Percentiles rank a stretch among this genome's conserved stretches.
Evolutionary conservation across 2,797 vertebrate genomes (phyloP).

Genomic region (Eutrigla gurnardus): DNA sequence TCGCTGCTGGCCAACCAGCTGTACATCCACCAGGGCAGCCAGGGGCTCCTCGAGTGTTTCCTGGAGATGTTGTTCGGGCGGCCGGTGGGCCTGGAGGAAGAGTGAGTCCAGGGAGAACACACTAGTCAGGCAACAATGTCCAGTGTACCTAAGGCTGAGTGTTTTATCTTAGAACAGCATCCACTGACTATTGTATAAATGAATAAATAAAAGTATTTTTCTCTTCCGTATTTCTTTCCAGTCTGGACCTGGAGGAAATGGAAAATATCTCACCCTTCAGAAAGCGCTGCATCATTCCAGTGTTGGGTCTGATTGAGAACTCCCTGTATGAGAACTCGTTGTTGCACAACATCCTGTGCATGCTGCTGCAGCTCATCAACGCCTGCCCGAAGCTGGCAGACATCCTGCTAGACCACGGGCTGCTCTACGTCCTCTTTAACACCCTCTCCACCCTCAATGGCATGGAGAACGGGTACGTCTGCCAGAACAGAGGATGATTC

Average conservation of each 20-base stretch:
- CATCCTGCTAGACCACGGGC: conserved; percentile 95
- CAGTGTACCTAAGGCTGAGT: not conserved
- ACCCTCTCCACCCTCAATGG: conserved; percentile 95
- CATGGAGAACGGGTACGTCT: conserved; percentile 93
- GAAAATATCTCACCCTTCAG: conserved; percentile 92
- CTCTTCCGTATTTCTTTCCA: conserved; percentile 66
- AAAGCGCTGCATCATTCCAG: conserved; percentile 93
- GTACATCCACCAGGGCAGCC: conserved; percentile 95
- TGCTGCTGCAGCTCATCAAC: conserved; percentile 94
- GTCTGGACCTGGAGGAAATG: conserved; percentile 94
- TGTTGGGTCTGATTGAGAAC: conserved; percentile 96
- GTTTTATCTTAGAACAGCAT: conserved; percentile 14
- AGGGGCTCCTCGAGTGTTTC: conserved; percentile 92
- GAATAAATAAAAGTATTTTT: conserved; percentile 4
- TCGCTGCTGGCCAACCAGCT: conserved; percentile 97
- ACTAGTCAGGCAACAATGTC: not conserved
- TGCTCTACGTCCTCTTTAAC: conserved; percentile 96
- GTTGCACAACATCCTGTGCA: conserved; percentile 92
- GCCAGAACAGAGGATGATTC: conserved; percentile 41
- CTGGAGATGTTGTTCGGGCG: conserved; percentile 94
- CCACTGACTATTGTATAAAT: not conserved
- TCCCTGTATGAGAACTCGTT: conserved; percentile 93
- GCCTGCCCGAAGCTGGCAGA: conserved; percentile 97
- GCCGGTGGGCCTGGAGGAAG: conserved; percentile 91
- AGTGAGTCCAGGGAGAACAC: conserved; percentile 85